Evolutionary conservation across 2,797 vertebrate genomes (phyloP).

Genomic region (Trichosurus vulpecula): DNA sequence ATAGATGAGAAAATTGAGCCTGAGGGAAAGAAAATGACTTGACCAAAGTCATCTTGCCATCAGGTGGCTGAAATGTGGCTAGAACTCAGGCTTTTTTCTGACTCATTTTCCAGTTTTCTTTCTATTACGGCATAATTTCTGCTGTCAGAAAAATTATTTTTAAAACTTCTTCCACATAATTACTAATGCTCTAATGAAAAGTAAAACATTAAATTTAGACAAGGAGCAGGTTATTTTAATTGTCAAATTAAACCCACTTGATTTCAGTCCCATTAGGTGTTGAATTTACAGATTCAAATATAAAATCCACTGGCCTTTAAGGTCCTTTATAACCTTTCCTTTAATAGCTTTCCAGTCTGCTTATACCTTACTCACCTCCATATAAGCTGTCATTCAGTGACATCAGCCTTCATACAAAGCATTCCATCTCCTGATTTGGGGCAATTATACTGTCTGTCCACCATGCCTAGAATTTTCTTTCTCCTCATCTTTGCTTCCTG

Average conservation of each 20-base stretch:
- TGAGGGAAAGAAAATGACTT: not conserved
- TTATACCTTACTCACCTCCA: not conserved
- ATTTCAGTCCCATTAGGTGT: not conserved
- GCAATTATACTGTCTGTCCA: not conserved
- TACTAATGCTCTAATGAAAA: not conserved
- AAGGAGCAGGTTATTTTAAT: not conserved
- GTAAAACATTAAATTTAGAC: not conserved
- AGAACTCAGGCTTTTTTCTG: not conserved
- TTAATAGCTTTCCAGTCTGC: not conserved
- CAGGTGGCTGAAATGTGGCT: not conserved
- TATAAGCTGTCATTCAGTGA: not conserved
- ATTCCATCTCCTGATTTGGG: not conserved
- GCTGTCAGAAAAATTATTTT: not conserved
- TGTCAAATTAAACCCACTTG: not conserved
- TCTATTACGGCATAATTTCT: not conserved
- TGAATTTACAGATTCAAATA: not conserved
- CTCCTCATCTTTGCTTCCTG: not conserved
- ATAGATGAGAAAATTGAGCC: not conserved
- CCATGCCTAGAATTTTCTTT: not conserved
- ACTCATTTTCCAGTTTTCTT: not conserved
- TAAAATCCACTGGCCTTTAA: not conserved
- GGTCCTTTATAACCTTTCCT: not conserved
- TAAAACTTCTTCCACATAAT: not conserved
- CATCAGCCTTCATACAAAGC: not conserved
- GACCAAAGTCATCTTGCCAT: not conserved